Percentiles rank a stretch among this genome's conserved stretches.
Evolutionary conservation across 2,113 vertebrate species (phyloP).

Genomic region (Porphyrio hochstetteri): DNA sequence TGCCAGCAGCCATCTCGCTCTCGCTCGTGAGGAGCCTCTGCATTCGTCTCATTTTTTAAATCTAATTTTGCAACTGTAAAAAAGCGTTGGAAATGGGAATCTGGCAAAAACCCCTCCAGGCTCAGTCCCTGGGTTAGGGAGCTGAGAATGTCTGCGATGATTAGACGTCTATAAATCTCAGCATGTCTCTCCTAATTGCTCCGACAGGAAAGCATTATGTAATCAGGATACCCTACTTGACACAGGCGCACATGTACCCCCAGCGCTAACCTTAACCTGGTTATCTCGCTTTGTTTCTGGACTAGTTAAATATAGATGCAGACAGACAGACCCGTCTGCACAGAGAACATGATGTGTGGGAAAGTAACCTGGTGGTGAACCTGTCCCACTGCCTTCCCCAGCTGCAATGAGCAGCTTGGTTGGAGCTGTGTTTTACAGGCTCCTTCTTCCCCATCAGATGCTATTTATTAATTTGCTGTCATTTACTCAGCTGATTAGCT

Average conservation of each 20-base stretch:
- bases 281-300: conserved; percentile 39
- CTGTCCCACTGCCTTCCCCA: not conserved
- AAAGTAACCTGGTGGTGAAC: conserved; percentile 55
- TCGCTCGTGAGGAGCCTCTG: not conserved
- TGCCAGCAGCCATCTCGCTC: not conserved
- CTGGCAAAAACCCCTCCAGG: conserved; percentile 20
- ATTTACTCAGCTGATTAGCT: fast-evolving
- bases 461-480: not conserved
- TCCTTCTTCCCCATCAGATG: not conserved
- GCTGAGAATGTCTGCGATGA: not conserved
- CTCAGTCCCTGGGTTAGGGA: not conserved
- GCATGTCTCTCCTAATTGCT: conserved; percentile 30
- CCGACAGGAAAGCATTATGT: conserved; percentile 50
- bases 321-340: conserved; percentile 31
- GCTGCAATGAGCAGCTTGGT: not conserved
- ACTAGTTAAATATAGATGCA: conserved; percentile 55
- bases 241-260: not conserved
- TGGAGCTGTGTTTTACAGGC: not conserved
- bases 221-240: not conserved
- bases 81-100: not conserved
- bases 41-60: not conserved
- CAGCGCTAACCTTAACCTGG: conserved; percentile 16
- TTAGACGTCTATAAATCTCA: conserved; percentile 36
- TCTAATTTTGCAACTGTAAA: conserved; percentile 32
- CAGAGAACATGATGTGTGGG: conserved; percentile 34